phyloP scores from a whole-genome alignment of 1,140 invertebrate species.

The Drosophila arawakana region DNA sequence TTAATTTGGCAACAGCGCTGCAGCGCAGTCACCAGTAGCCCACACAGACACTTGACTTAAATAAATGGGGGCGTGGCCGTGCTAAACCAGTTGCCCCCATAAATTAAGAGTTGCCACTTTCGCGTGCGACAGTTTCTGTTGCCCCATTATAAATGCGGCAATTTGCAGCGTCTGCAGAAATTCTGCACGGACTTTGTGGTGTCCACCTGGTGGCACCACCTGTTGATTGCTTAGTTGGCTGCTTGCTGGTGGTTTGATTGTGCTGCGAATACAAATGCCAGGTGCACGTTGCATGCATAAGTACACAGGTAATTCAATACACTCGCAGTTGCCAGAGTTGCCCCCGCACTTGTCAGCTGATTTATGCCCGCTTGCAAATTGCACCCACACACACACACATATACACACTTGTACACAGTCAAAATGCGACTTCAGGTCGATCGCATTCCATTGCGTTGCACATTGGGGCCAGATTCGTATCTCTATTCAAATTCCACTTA shows the following conservation, averaged over 20 bases:
- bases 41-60: constrained; percentile 15
- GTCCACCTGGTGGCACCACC: constrained; percentile 20
- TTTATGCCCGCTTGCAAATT: constrained; percentile 77
- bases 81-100: constrained; percentile 63
- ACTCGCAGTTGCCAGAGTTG: constrained; percentile 59
- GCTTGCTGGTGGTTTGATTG: constrained; percentile 2
- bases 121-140: constrained; percentile 71
- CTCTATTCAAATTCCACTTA: neutral
- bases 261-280: constrained; percentile 54
- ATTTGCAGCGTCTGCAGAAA: constrained; percentile 79
- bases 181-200: constrained; percentile 45
- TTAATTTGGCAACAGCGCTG: constrained; percentile 67
- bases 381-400: constrained; percentile 69
- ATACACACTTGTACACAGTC: constrained; percentile 4
- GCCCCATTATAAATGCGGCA: constrained; percentile 63
- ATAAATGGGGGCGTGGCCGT: constrained; percentile 53
- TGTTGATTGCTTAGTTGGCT: constrained; percentile 14
- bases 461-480: constrained; percentile 44
- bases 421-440: constrained; percentile 51
- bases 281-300: constrained; percentile 46
- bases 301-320: constrained; percentile 69
- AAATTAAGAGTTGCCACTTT: constrained; percentile 67
- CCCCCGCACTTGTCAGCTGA: constrained; percentile 77
- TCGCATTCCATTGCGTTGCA: constrained; percentile 62
- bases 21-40: constrained; percentile 20